Evolutionary conservation across 2,113 vertebrate genomes (phyloP).

Genomic region (Romanogobio albipinnatus): DNA sequence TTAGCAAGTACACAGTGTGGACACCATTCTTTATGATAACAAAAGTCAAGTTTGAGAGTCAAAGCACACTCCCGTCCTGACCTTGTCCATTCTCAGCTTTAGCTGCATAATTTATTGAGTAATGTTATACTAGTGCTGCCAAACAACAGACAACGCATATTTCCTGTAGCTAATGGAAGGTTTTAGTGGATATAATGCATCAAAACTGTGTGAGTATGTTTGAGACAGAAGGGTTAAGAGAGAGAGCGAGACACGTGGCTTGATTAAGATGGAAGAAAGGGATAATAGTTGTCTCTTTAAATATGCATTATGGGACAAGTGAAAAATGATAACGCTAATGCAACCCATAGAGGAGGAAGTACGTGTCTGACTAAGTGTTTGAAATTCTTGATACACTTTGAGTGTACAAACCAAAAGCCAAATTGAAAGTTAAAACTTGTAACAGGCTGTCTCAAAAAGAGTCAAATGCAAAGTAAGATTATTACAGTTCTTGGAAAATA

Average conservation of each 20-base stretch:
- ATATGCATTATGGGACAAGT: conserved; percentile 39
- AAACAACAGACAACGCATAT: conserved; percentile 55
- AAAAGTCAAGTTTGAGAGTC: conserved; percentile 31
- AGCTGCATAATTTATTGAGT: conserved; percentile 74
- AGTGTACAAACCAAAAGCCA: conserved; percentile 2
- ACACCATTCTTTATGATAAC: neutral
- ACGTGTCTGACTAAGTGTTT: conserved; percentile 18
- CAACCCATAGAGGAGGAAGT: neutral
- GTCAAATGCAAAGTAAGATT: neutral
- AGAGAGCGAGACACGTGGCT: conserved; percentile 41
- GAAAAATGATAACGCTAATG: conserved; percentile 29
- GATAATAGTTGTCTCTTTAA: conserved; percentile 27
- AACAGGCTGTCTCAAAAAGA: neutral
- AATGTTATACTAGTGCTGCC: conserved; percentile 61
- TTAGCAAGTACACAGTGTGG: neutral
- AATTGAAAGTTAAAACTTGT: neutral
- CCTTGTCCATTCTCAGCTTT: neutral
- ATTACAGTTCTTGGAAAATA: neutral
- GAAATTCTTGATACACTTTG: neutral
- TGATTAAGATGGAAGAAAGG: conserved; percentile 34
- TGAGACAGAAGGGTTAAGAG: conserved; percentile 13
- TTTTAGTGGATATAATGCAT: conserved; percentile 53
- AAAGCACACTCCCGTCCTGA: neutral
- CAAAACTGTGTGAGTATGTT: conserved; percentile 22
- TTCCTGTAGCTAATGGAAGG: conserved; percentile 71